Evolutionary conservation across 1,140 invertebrate genomes (phyloP), one percentile per base, ranked within the genome.

Genomic region (Sycobia sp.): DNA sequence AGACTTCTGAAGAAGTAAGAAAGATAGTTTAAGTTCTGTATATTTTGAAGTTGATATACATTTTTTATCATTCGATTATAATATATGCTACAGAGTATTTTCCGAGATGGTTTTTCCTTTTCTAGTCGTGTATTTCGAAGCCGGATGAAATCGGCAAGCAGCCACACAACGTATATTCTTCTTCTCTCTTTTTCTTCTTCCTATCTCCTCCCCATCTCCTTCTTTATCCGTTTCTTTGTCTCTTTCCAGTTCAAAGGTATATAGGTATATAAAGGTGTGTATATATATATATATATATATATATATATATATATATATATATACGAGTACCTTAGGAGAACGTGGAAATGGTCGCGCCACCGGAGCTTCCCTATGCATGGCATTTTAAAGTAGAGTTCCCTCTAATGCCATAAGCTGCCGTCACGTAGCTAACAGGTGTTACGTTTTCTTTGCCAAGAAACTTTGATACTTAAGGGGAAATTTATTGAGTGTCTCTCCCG

Each of bases 391-490:
- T 70, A 73, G 36, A 53, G n/a, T 20, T 50, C 29, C 8, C 22
- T 54, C 55, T 76, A 75, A 77, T 73, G 71, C 66, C 65, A 66
- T 72, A 74, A 74, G 74, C 71, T 46, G 66, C 62, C 65, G 66
- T 66, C 73, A 76, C 74, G 73, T 71, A 73, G 68, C 66, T 74
- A 76, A 75, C 75, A 75, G 71, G 68, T 76, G 73, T 73, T 72
- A 67, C 70, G 16, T 56, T 51, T 67, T 70, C 71, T 73, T 70
- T 44, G 44, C 66, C 34, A 56, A 50, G 65, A 55, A 75, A 75
- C 66, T 75, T 74, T 73, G 68, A 72, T 75, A 74, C 72, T 74
- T 73, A 71, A 61, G 62, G 47, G 41, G 55, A 69, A 73, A 74
- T 74, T 74, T 75, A 75, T 74, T 68, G 72, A 68, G 55, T 66